phyloP scores from a whole-genome alignment of 2,113 vertebrate species.

The Tamias sibiricus region DNA sequence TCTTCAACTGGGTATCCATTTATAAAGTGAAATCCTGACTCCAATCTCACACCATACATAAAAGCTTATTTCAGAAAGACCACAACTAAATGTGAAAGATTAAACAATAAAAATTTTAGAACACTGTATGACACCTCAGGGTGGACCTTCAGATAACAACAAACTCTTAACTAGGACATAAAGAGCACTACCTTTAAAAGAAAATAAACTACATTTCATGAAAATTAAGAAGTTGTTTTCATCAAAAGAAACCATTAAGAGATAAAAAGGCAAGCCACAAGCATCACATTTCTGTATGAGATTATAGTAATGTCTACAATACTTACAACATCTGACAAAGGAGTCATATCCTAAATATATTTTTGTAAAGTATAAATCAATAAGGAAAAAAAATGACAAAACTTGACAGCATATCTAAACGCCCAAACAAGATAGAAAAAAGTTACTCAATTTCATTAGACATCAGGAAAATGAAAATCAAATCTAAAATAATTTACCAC shows the following conservation, averaged over 20 bases:
- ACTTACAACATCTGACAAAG: background rate
- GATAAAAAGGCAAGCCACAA: background rate
- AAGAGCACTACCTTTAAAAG: background rate
- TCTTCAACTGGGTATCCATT: background rate
- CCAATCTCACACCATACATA: background rate
- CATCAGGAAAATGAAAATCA: no score
- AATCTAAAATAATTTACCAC: background rate
- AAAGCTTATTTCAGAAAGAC: background rate
- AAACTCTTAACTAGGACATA: background rate
- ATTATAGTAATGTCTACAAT: background rate
- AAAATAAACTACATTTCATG: background rate
- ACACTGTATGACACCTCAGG: background rate
- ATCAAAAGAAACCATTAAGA: background rate
- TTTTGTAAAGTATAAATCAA: background rate
- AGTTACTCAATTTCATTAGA: background rate
- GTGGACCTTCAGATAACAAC: background rate
- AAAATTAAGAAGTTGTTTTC: conserved; percentile 29
- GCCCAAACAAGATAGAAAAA: background rate
- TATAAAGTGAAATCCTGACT: background rate
- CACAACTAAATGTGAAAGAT: conserved; percentile 18
- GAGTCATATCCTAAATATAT: background rate
- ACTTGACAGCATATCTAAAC: background rate
- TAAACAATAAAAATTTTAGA: conserved; percentile 16
- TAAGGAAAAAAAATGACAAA: background rate
- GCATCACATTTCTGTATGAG: background rate